Conservation (phyloP, 2,113 vertebrate genomes). For the Zosterops borbonicus region DNA sequence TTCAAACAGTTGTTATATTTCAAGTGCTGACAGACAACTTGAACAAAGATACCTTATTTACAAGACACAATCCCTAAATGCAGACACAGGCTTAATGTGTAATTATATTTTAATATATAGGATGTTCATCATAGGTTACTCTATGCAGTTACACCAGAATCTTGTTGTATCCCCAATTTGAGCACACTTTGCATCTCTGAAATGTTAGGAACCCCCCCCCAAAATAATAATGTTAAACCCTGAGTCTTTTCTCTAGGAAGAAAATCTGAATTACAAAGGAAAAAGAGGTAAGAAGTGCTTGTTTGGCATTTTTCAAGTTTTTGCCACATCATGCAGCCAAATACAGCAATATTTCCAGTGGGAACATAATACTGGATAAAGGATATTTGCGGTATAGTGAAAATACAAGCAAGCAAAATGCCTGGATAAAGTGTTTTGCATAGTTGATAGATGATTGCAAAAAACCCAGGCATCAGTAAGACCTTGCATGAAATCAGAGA, state of each 20-base stretch:
- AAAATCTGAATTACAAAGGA: neutral
- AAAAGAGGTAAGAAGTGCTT: neutral
- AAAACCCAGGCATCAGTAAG: neutral
- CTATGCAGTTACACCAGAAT: neutral
- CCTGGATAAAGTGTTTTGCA: neutral
- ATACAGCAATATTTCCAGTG: neutral
- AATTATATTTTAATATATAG: neutral
- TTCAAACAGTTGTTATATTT: neutral
- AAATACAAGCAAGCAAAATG: neutral
- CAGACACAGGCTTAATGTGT: neutral
- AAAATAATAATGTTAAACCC: neutral
- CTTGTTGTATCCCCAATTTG: neutral
- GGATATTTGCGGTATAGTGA: neutral
- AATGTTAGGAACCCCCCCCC: accelerated
- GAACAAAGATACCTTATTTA: neutral
- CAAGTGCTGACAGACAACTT: neutral
- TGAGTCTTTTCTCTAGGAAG: neutral
- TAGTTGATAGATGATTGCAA: neutral
- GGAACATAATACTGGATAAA: neutral
- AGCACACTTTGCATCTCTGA: neutral
- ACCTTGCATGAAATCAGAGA: neutral
- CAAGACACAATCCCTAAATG: accelerated
- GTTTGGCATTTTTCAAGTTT: neutral
- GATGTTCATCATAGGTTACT: neutral
- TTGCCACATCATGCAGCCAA: neutral